A percentile compares a stretch with the other conserved stretches of the same genome.
Conservation (phyloP, 2,888 invertebrate species). For the Scaptodrosophila latifasciaeformis region DNA sequence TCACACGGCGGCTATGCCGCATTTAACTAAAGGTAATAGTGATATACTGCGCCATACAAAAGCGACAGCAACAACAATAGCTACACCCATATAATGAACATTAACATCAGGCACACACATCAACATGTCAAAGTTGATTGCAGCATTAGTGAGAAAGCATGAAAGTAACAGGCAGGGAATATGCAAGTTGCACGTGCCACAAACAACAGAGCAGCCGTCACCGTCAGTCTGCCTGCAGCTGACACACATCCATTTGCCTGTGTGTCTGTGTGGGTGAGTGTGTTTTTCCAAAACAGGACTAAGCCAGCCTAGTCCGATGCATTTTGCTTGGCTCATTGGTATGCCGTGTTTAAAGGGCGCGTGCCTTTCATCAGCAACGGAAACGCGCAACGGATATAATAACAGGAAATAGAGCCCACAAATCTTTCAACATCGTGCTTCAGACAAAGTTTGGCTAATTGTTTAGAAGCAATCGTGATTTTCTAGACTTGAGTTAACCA, state of each 20-base stretch:
- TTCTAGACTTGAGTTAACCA: too few species aligned
- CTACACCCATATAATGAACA: conserved; percentile 45
- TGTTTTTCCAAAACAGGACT: too few species aligned
- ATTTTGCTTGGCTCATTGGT: too few species aligned
- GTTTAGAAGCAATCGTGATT: too few species aligned
- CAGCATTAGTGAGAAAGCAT: conserved; percentile 8
- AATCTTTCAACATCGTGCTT: conserved; percentile 46
- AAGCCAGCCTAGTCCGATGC: too few species aligned
- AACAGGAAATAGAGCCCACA: conserved; percentile 56
- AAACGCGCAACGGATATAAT: conserved; percentile 57
- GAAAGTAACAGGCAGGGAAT: conserved; percentile 2
- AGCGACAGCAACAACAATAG: conserved; percentile 37
- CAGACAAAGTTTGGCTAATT: conserved; percentile 45
- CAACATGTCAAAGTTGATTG: conserved; percentile 56
- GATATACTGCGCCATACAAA: not conserved
- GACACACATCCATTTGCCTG: conserved; percentile 44
- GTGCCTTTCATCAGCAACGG: conserved; percentile 45
- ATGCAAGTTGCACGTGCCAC: conserved; percentile 36
- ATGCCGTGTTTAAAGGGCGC: conserved; percentile 35
- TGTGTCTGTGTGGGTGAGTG: not conserved
- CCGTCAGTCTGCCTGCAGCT: not conserved
- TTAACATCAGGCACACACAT: conserved; percentile 39
- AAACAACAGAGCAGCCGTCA: conserved; percentile 1
- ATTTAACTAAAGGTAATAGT: conserved; percentile 27
- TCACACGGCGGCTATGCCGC: not conserved